Percentiles rank a stretch among this genome's conserved stretches.
Evolutionary conservation across 2,797 vertebrate genomes (phyloP).

Genomic region (Cottoperca gobio): DNA sequence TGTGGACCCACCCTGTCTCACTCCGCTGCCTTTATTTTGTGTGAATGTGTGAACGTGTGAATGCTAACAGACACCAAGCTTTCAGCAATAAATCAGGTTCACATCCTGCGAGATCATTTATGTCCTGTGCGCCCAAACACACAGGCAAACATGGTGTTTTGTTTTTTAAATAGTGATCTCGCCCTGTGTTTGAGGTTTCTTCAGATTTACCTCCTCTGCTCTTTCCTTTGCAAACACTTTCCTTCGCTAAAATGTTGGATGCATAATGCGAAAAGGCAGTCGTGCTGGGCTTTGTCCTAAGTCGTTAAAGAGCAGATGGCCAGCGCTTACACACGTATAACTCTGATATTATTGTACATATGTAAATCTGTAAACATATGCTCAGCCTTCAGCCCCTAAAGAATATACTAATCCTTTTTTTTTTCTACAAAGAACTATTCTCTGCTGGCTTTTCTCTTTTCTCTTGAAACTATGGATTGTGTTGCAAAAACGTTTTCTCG

Average conservation of each 20-base stretch:
- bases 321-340: conserved; percentile 42
- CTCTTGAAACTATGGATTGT: too few species aligned
- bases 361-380: conserved; percentile 76
- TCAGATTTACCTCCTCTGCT: conserved; percentile 16
- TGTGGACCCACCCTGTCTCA: too few species aligned
- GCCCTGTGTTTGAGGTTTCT: conserved; percentile 40
- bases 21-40: too few species aligned
- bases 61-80: conserved; percentile 36
- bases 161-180: conserved; percentile 2
- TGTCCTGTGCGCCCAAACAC: background rate
- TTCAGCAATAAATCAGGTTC: conserved; percentile 59
- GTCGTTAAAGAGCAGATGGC: conserved; percentile 70
- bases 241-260: conserved; percentile 27
- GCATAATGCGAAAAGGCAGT: conserved; percentile 41
- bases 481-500: background rate
- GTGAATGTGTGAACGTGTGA: conserved; percentile 15
- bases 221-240: conserved; percentile 1
- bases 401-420: conserved; percentile 62
- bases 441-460: background rate
- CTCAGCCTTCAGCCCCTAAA: conserved; percentile 57
- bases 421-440: background rate
- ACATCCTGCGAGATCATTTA: conserved; percentile 44
- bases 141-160: background rate
- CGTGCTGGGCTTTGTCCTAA: conserved; percentile 58
- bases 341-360: conserved; percentile 63